Percentiles rank a stretch among this genome's conserved stretches.
Conservation (phyloP, 2,888 invertebrate genomes). For the Melipona beecheii region DNA sequence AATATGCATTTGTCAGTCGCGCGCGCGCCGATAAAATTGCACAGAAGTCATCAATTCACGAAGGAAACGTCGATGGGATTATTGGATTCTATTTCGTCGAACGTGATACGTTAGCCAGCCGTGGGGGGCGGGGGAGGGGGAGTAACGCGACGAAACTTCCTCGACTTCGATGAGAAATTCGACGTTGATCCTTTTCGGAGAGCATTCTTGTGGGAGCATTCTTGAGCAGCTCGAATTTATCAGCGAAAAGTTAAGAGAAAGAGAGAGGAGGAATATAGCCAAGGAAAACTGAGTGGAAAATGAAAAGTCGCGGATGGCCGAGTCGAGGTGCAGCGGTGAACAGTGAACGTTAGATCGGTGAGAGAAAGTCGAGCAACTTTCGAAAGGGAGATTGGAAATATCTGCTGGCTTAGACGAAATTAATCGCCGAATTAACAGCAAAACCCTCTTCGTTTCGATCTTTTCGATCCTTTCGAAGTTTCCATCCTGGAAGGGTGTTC, state of each 20-base stretch:
- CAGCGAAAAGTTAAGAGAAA: neutral
- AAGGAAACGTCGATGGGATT: constrained; percentile 20
- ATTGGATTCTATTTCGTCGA: constrained; percentile 30
- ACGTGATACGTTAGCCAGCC: neutral
- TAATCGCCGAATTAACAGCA: neutral
- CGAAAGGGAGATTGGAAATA: neutral
- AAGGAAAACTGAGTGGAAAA: constrained; percentile 34
- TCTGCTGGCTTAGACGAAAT: neutral
- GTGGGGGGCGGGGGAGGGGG: no score
- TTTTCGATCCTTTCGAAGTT: neutral
- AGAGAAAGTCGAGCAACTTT: neutral
- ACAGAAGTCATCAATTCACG: constrained; percentile 30
- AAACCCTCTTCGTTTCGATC: neutral
- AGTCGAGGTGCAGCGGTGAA: neutral
- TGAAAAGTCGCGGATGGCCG: neutral
- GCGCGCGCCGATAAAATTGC: neutral
- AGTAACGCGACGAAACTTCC: neutral
- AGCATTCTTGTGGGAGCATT: neutral
- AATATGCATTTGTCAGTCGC: constrained; percentile 13
- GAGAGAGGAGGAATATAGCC: neutral
- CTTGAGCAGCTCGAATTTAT: neutral
- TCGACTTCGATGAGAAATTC: neutral
- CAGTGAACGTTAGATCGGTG: neutral
- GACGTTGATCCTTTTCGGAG: neutral
- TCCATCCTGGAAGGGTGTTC: neutral